Conservation (phyloP, 2,888 invertebrate genomes). For the Digitonthophagus gazella region DNA sequence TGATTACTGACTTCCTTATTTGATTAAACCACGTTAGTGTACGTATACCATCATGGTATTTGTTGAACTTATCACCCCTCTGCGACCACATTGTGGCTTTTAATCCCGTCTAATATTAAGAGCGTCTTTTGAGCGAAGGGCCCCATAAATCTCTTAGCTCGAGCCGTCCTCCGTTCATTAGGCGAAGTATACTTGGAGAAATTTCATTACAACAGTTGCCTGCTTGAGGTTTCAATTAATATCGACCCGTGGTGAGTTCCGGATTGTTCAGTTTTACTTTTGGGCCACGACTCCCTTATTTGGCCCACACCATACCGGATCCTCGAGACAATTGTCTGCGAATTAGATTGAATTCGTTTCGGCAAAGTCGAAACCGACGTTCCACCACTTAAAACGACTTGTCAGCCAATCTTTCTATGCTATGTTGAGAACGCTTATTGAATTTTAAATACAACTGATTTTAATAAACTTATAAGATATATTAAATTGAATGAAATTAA, state of each 20-base stretch:
- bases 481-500: too few species aligned
- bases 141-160: conserved; percentile 26
- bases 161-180: conserved; percentile 23
- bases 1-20: too few species aligned
- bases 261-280: conserved; percentile 36
- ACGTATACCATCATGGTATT: too few species aligned
- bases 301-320: conserved; percentile 4
- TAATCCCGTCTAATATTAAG: not conserved
- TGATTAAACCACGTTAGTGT: too few species aligned
- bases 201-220: conserved; percentile 42
- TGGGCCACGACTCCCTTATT: conserved; percentile 19
- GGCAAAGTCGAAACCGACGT: conserved; percentile 33
- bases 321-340: conserved; percentile 6
- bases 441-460: not conserved
- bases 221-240: conserved; percentile 41
- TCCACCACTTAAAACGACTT: conserved; percentile 22
- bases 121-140: conserved; percentile 13
- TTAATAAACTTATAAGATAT: too few species aligned
- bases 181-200: conserved; percentile 36
- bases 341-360: not conserved
- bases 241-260: conserved; percentile 37
- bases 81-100: not conserved
- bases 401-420: conserved; percentile 15
- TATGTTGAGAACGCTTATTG: conserved; percentile 13
- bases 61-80: not conserved